Percentiles rank a stretch among this genome's conserved stretches.
Conservation (phyloP, 2,797 vertebrate species). For the Petrocephalus sullivani region DNA sequence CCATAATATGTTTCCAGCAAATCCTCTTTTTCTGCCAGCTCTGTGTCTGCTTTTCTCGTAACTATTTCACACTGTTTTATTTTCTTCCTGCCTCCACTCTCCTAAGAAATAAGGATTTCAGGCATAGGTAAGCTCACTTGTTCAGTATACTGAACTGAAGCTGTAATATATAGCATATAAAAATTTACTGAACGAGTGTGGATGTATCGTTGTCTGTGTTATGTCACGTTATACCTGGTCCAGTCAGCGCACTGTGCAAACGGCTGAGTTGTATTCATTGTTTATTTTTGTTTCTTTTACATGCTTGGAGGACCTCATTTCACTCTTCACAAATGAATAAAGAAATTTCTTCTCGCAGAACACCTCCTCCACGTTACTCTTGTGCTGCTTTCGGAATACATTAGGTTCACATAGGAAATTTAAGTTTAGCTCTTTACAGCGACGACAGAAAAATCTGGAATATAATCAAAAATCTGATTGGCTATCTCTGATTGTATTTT, state of each 20-base stretch:
- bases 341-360: background rate
- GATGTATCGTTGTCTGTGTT: background rate
- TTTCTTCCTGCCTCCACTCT: conserved; percentile 58
- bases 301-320: background rate
- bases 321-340: background rate
- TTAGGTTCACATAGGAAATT: background rate
- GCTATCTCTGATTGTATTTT: background rate
- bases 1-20: conserved; percentile 27
- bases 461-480: background rate
- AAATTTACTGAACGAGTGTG: background rate
- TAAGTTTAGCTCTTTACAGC: background rate
- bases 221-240: background rate
- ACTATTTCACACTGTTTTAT: conserved; percentile 43
- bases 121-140: conserved; percentile 89
- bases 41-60: conserved; percentile 57
- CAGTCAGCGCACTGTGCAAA: background rate
- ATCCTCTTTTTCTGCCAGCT: conserved; percentile 41
- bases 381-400: background rate
- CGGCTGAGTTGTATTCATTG: background rate
- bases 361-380: background rate
- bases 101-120: conserved; percentile 99
- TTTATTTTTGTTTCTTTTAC: background rate
- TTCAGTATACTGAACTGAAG: conserved; percentile 22
- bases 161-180: no score
- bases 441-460: background rate